phyloP scores from a whole-genome alignment of 2,797 vertebrate genomes.

The Galago senegalensis region DNA sequence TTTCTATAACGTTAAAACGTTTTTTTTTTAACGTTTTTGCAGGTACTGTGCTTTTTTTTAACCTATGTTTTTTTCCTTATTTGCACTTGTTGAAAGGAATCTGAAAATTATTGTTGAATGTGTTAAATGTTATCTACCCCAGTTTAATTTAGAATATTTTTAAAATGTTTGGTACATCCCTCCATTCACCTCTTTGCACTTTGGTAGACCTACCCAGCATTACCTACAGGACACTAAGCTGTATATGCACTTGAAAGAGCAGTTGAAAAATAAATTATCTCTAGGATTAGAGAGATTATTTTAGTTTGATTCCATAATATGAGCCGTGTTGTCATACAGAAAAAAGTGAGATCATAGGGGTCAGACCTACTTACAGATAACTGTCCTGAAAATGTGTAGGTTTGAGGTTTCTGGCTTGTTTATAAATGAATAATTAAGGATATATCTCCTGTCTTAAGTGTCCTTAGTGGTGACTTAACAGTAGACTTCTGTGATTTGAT shows the following conservation, averaged over 20 bases:
- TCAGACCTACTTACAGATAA: conserved; percentile 47
- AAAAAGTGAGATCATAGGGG: conserved; percentile 33
- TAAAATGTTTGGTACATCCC: not conserved
- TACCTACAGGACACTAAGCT: not conserved
- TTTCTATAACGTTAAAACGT: conserved; percentile 59
- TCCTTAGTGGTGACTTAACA: conserved; percentile 58
- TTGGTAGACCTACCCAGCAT: not conserved
- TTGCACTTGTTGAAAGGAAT: conserved; percentile 76
- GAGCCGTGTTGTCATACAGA: conserved; percentile 59
- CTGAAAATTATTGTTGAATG: conserved; percentile 67
- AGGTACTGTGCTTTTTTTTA: conserved; percentile 64
- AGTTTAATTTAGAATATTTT: conserved; percentile 59
- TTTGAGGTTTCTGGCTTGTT: conserved; percentile 29
- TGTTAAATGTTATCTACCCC: conserved; percentile 61
- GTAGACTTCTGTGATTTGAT: conserved; percentile 24
- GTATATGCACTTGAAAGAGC: not conserved
- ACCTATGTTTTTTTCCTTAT: conserved; percentile 32
- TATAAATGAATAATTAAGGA: conserved; percentile 40
- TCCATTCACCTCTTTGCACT: not conserved
- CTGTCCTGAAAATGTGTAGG: conserved; percentile 35
- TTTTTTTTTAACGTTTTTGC: conserved; percentile 62
- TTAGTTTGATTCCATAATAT: conserved; percentile 56
- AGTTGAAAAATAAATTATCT: conserved; percentile 23
- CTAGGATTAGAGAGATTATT: conserved; percentile 52
- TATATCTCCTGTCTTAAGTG: conserved; percentile 53